These are phyloP conservation scores for Osmoderma eremita DNA, from an alignment of 2,888 invertebrate species.

Conservation along the genomic window DNA sequence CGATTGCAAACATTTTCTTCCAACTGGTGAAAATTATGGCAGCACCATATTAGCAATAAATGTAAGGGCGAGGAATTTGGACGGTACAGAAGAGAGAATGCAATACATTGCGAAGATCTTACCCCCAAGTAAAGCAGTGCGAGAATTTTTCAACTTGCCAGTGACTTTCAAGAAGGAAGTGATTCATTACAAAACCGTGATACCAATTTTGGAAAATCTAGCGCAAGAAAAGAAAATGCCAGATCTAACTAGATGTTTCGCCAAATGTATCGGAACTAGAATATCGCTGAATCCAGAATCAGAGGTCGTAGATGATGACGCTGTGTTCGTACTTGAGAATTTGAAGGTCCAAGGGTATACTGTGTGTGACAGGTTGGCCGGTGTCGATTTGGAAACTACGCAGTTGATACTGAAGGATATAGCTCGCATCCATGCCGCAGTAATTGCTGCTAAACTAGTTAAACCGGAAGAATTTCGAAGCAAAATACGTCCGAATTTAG, in stretches of 20 bases:
- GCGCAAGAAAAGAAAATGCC: conserved; percentile 59
- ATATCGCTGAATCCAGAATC: conserved; percentile 51
- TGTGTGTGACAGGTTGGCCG: conserved; percentile 62
- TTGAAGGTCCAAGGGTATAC: conserved; percentile 63
- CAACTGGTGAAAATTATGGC: conserved; percentile 70
- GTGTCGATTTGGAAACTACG: conserved; percentile 65
- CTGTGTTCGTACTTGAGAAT: conserved; percentile 67
- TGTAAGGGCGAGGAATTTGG: conserved; percentile 52
- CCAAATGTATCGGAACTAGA: conserved; percentile 65
- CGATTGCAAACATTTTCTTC: conserved; percentile 60
- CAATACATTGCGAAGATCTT: conserved; percentile 66
- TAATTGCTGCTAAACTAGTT: conserved; percentile 64
- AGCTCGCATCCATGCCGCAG: conserved; percentile 67
- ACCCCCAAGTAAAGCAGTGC: conserved; percentile 64
- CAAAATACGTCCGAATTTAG: conserved; percentile 58
- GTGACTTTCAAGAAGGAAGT: conserved; percentile 67
- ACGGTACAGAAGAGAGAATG: conserved; percentile 54
- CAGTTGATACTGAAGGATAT: conserved; percentile 62
- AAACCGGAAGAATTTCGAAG: conserved; percentile 60
- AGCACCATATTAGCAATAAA: conserved; percentile 65
- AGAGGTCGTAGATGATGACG: conserved; percentile 64
- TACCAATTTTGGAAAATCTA: conserved; percentile 62
- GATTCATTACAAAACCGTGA: conserved; percentile 63
- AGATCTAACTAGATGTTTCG: conserved; percentile 53
- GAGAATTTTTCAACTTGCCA: conserved; percentile 64